These are phyloP conservation scores for Podarcis lilfordi DNA, from an alignment of 2,797 vertebrate species.

Conservation along the genomic window DNA sequence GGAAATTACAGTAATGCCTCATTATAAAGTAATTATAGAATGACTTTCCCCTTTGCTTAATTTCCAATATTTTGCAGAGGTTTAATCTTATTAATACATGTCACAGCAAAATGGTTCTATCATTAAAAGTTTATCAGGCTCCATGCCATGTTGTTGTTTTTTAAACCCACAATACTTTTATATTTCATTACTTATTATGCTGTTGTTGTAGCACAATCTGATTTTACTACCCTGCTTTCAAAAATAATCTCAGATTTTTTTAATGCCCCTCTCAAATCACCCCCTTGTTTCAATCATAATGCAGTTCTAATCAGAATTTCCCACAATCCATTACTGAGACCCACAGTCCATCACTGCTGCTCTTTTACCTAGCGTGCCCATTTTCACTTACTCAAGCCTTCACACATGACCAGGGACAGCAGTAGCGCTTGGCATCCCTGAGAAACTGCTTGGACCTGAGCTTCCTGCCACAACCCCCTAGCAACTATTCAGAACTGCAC, in stretches of 20 bases:
- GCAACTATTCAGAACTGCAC: not conserved
- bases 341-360: not conserved
- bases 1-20: not conserved
- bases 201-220: not conserved
- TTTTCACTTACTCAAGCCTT: too few species aligned
- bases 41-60: not conserved
- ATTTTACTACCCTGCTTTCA: not conserved
- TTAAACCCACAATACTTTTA: not conserved
- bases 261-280: not conserved
- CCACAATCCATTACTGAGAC: not conserved
- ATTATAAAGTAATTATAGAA: slow-evolving; percentile 25
- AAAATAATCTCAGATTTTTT: not conserved
- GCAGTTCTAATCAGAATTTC: not conserved
- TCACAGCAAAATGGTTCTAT: slow-evolving; percentile 1
- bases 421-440: not conserved
- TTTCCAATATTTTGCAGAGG: slow-evolving; percentile 15
- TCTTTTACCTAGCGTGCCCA: not conserved
- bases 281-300: not conserved
- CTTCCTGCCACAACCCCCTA: not conserved
- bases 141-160: not conserved
- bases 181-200: not conserved
- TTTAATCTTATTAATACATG: slow-evolving; percentile 2
- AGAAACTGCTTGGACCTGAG: not conserved
- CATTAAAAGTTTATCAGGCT: not conserved
- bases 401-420: not conserved